Percentiles rank a stretch among this genome's conserved stretches.
Evolutionary conservation across 2,888 invertebrate species (phyloP).

Genomic region (Chymomyza amoena): DNA sequence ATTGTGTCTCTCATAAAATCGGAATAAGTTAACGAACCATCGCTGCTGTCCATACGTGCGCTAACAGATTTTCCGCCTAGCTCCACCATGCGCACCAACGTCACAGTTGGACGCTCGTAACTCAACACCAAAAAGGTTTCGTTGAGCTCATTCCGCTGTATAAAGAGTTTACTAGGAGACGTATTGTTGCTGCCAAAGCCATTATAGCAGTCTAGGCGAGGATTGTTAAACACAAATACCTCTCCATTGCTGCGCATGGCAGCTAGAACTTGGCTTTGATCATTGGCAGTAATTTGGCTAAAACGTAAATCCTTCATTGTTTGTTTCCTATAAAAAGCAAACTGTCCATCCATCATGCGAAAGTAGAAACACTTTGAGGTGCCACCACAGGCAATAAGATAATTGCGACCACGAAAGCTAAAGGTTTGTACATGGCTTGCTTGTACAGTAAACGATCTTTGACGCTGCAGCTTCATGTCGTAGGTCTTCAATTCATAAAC

Average conservation of each 20-base stretch:
- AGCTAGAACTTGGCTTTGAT: conserved; percentile 53
- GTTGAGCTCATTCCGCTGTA: conserved; percentile 54
- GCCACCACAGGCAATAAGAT: conserved; percentile 64
- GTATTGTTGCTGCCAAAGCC: conserved; percentile 55
- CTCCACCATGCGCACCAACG: conserved; percentile 67
- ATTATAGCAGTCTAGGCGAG: conserved; percentile 72
- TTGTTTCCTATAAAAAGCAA: conserved; percentile 60
- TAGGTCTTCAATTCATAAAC: conserved; percentile 55
- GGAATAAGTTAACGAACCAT: conserved; percentile 21
- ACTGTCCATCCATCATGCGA: conserved; percentile 69
- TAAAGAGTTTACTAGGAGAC: conserved; percentile 53
- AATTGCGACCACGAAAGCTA: conserved; percentile 63
- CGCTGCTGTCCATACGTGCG: conserved; percentile 38
- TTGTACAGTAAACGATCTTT: conserved; percentile 65
- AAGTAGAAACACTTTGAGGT: conserved; percentile 55
- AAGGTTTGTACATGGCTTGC: conserved; percentile 52
- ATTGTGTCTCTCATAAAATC: background rate
- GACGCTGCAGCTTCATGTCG: conserved; percentile 48
- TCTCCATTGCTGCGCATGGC: conserved; percentile 60
- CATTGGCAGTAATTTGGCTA: conserved; percentile 50
- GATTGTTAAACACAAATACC: conserved; percentile 64
- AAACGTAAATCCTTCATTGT: conserved; percentile 61
- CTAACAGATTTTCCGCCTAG: conserved; percentile 42
- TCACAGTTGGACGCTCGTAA: conserved; percentile 40
- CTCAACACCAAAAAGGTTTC: conserved; percentile 63